Evolutionary conservation across 92 coral and sea anemone genomes (phyloP).

Genomic region (Desmophyllum pertusum): DNA sequence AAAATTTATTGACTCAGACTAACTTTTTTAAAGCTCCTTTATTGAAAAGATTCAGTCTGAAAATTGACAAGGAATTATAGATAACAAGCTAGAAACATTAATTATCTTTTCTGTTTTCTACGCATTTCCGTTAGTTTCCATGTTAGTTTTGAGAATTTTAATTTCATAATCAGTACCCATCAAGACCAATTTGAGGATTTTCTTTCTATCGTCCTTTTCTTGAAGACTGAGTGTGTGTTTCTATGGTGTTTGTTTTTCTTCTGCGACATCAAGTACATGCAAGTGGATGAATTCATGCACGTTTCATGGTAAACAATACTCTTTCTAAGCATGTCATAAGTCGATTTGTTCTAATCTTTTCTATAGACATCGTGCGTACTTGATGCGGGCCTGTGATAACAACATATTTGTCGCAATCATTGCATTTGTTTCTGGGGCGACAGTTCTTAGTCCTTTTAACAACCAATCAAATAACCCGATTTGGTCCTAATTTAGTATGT

Average conservation of each 20-base stretch:
- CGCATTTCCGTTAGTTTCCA: neutral
- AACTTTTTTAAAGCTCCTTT: neutral
- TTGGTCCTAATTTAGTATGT: neutral
- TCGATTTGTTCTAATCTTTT: slow-evolving; percentile 29
- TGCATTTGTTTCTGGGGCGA: slow-evolving; percentile 22
- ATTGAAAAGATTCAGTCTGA: neutral
- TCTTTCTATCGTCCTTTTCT: too few relatives aligned
- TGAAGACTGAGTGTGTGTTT: neutral
- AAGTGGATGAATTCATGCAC: neutral
- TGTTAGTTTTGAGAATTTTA: neutral
- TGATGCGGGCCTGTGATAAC: neutral
- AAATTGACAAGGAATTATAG: neutral
- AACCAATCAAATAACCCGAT: slow-evolving; percentile 6
- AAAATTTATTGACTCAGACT: too few relatives aligned
- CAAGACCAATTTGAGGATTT: neutral
- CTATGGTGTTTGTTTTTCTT: neutral
- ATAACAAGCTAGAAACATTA: neutral
- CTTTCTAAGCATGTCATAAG: neutral
- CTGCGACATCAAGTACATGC: neutral
- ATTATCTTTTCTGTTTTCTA: neutral
- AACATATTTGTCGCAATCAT: neutral
- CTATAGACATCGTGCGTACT: neutral
- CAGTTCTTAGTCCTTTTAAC: neutral
- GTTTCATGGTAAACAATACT: neutral
- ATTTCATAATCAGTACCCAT: neutral